These are phyloP conservation scores for Hedychridium roseum DNA, from an alignment of 2,888 invertebrate species.

Conservation along the genomic window DNA sequence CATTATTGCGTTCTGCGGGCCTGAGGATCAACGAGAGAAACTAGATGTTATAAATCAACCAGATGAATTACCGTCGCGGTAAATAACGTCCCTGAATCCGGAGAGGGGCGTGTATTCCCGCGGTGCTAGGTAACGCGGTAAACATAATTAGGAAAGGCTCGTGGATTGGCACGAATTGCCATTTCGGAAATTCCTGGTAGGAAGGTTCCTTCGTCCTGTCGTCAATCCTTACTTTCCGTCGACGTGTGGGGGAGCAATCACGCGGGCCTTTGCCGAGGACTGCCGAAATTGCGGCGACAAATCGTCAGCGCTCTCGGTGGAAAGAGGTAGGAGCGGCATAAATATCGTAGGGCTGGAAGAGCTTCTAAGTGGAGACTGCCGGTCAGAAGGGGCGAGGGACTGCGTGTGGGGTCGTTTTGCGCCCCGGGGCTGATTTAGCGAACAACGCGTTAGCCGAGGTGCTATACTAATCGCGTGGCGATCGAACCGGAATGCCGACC, in stretches of 20 bases:
- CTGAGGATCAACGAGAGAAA: slow-evolving; percentile 13
- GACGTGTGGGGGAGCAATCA: too few relatives aligned
- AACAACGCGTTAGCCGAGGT: slow-evolving; percentile 24
- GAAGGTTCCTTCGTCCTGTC: too few relatives aligned
- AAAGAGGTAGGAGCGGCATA: slow-evolving; percentile 7
- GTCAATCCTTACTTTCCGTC: too few relatives aligned
- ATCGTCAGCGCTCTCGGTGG: slow-evolving; percentile 8
- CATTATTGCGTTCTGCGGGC: slow-evolving; percentile 22
- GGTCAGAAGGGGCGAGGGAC: slow-evolving; percentile 5
- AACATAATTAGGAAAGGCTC: neutral
- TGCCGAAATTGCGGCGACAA: slow-evolving; percentile 8
- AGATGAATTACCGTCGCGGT: slow-evolving; percentile 29
- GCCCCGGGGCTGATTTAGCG: slow-evolving; percentile 18
- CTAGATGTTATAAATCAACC: slow-evolving; percentile 21
- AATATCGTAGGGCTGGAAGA: slow-evolving; percentile 5
- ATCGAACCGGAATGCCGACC: slow-evolving; percentile 13
- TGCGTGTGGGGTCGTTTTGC: slow-evolving; percentile 11
- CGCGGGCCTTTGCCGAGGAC: too few relatives aligned
- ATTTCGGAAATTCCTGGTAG: slow-evolving; percentile 11
- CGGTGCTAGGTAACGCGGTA: slow-evolving; percentile 2
- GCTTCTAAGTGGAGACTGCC: slow-evolving; percentile 4
- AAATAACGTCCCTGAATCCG: slow-evolving; percentile 22
- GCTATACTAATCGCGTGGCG: slow-evolving; percentile 24
- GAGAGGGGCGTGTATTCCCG: too few relatives aligned
- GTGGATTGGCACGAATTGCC: too few relatives aligned